Evolutionary conservation across 2,888 invertebrate genomes (phyloP).

Genomic region (Emmelina monodactyla): DNA sequence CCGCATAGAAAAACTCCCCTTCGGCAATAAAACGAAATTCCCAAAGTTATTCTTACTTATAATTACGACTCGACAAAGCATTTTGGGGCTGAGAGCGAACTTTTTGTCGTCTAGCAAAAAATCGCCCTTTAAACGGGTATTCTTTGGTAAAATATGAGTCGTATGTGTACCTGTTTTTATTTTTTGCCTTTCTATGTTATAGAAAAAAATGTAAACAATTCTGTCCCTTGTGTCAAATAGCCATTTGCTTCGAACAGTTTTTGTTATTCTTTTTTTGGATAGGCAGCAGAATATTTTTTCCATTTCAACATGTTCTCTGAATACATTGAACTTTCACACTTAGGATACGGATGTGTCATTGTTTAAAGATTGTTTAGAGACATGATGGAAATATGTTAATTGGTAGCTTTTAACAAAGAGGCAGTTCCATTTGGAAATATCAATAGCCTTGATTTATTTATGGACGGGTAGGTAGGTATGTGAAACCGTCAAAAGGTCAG

Average conservation of each 20-base stretch:
- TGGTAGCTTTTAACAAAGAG: background rate
- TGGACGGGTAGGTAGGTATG: too few species aligned
- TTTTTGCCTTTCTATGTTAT: constrained; percentile 26
- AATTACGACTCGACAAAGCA: constrained; percentile 52
- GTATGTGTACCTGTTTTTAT: constrained; percentile 30
- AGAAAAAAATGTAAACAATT: constrained; percentile 59
- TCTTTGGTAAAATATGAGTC: constrained; percentile 30
- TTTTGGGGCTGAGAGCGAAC: constrained; percentile 39
- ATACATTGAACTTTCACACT: background rate
- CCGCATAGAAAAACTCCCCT: constrained; percentile 57
- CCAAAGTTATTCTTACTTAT: constrained; percentile 60
- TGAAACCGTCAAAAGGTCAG: background rate
- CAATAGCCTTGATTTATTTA: constrained; percentile 1
- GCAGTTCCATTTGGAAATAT: background rate
- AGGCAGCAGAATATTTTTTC: too few species aligned
- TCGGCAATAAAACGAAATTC: constrained; percentile 48
- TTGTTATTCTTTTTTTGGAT: too few species aligned
- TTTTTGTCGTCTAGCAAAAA: constrained; percentile 46
- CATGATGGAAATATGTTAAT: background rate
- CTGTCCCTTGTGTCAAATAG: constrained; percentile 23
- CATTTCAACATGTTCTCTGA: too few species aligned
- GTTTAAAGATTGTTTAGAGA: too few species aligned
- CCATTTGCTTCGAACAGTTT: too few species aligned
- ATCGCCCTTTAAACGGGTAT: constrained; percentile 37
- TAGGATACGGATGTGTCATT: background rate